Conservation (phyloP, 2,113 vertebrate species). For the Crotalus helleri region DNA sequence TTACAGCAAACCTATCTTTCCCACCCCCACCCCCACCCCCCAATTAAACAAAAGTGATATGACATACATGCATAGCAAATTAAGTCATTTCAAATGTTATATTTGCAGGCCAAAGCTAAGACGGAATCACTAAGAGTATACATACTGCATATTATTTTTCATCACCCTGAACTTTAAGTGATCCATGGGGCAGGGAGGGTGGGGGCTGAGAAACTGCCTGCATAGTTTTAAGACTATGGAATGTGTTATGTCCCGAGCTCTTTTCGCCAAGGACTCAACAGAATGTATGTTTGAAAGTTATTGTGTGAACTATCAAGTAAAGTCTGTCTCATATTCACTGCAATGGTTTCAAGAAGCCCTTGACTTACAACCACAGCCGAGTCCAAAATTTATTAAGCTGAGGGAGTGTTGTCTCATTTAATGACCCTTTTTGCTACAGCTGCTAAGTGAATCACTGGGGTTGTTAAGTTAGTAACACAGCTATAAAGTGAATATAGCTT, state of each 20-base stretch:
- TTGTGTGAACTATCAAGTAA: neutral
- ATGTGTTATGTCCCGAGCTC: neutral
- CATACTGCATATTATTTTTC: neutral
- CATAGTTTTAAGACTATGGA: neutral
- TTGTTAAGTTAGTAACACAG: no score
- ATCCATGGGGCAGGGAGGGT: neutral
- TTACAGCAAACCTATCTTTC: neutral
- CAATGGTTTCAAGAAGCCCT: neutral
- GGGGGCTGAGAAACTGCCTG: neutral
- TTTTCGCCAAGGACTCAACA: no score
- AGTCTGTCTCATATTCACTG: neutral
- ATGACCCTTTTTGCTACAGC: no score
- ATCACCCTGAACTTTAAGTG: neutral
- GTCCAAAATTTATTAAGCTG: neutral
- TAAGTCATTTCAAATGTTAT: neutral
- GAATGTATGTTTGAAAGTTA: conserved; percentile 4
- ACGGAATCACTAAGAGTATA: neutral
- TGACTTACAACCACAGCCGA: neutral
- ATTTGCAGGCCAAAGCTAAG: neutral
- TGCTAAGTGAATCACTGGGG: no score
- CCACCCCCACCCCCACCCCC: no score
- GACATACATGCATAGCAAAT: neutral
- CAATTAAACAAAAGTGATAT: neutral
- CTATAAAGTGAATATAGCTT: no score
- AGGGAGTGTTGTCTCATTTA: no score